These are phyloP conservation scores for Alectoris magna DNA, from an alignment of 2,797 vertebrate genomes.

Conservation along the genomic window DNA sequence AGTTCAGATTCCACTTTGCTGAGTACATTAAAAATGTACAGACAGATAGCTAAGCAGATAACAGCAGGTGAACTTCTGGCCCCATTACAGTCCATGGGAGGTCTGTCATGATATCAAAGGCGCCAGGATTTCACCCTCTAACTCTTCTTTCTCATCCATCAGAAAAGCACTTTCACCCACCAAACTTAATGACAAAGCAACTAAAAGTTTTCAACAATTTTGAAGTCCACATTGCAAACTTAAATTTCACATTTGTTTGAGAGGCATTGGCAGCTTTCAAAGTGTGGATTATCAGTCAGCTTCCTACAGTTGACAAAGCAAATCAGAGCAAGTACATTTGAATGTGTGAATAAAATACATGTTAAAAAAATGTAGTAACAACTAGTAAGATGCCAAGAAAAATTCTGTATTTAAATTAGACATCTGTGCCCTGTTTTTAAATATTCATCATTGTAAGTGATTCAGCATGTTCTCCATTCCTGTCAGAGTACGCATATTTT, in stretches of 20 bases:
- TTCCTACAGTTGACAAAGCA: constrained; percentile 78
- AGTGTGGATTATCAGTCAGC: constrained; percentile 70
- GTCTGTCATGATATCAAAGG: constrained; percentile 65
- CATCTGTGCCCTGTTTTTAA: constrained; percentile 83
- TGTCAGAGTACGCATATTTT: constrained; percentile 74
- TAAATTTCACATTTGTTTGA: constrained; percentile 41
- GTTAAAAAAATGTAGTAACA: constrained; percentile 80
- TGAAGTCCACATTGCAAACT: constrained; percentile 34
- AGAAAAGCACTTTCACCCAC: constrained; percentile 37
- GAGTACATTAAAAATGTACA: constrained; percentile 67
- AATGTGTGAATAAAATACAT: constrained; percentile 81
- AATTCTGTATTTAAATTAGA: constrained; percentile 82
- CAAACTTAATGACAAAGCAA: constrained; percentile 54
- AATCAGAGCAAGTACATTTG: constrained; percentile 78
- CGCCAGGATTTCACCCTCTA: constrained; percentile 44
- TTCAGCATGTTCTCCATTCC: constrained; percentile 75
- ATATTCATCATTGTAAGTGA: constrained; percentile 76
- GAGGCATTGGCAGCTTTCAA: constrained; percentile 54
- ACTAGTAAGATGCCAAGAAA: constrained; percentile 81
- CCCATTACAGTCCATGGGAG: constrained; percentile 61
- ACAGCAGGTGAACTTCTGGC: constrained; percentile 67
- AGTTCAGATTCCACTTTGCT: constrained; percentile 44
- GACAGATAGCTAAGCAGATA: constrained; percentile 64
- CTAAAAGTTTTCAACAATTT: constrained; percentile 51
- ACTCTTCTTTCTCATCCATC: constrained; percentile 18